Evolutionary conservation across 2,797 vertebrate genomes (phyloP).

Genomic region (Saxicola maurus): DNA sequence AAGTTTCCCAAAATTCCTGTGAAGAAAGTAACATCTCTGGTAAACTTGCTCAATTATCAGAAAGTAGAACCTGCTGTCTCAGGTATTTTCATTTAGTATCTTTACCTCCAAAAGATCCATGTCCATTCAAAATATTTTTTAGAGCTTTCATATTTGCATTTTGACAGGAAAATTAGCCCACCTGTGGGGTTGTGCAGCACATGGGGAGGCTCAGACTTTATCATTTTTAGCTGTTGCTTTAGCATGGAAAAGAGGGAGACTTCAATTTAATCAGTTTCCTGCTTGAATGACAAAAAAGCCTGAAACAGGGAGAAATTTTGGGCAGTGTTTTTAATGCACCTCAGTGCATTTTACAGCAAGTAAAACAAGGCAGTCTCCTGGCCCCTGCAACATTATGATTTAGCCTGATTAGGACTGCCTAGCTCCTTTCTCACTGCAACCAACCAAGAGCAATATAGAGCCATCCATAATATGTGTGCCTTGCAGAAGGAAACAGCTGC

Average conservation of each 20-base stretch:
- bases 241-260: not conserved
- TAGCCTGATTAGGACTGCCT: not conserved
- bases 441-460: not conserved
- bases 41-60: not conserved
- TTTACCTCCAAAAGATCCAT: not conserved
- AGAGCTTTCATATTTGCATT: not conserved
- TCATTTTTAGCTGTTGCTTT: not conserved
- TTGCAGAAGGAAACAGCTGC: not conserved
- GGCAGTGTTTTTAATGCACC: not conserved
- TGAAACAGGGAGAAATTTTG: not conserved
- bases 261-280: not conserved
- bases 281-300: not conserved
- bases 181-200: not conserved
- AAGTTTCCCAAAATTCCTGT: not conserved
- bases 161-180: not conserved
- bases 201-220: not conserved
- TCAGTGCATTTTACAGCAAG: not conserved
- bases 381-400: not conserved
- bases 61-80: not conserved
- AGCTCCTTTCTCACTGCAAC: not conserved
- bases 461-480: fast-evolving
- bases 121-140: not conserved
- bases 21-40: not conserved
- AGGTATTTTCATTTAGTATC: not conserved
- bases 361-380: not conserved